Evolutionary conservation across 2,888 invertebrate species (phyloP), one percentile per base, ranked within the genome.

Genomic region (Brachypterus glaber): DNA sequence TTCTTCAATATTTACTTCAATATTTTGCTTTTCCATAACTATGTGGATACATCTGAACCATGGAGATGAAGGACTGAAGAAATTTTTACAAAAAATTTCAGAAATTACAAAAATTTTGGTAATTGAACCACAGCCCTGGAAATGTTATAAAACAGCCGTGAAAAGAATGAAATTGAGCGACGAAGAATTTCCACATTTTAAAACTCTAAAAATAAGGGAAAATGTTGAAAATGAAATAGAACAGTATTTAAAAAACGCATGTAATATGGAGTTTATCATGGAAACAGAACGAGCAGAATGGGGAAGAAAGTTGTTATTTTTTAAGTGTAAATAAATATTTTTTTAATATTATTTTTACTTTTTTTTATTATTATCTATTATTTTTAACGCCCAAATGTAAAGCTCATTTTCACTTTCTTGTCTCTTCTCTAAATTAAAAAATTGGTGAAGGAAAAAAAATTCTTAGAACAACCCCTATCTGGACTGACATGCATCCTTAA

Each of bases 41-140:
- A 87, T 90, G 87, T 90, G 90, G 90, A 84, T 90, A 54, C 90
- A 90, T 64, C 60, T 90, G 15, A 89, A 90, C 61, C 70, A 82
- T 63, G 84, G 87, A 4, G 90, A 90, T 67, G 61, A 66, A 3
- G 86, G 85, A 0, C 62, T 90, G 24, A 52, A 67, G 37, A 49
- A 61, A 3, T 85, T 87, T 60, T 63, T 90, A 2, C 56, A 63
- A 13, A 71, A 70, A 34, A 59, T 82, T 4, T 72, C 75, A 40
- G 48, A 57, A 4, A 54, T 71, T 15, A 66, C 77, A 3, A 67
- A 70, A 27, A 66, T 76, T 35, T 62, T 88, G 7, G 69, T 88
- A 13, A 69, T 89, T 41, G 90, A 90, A 60, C 84, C 87, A 0
- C 89, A 90, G 55, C 80, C 82, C 2, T 90, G 89, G 89, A 82